These are phyloP conservation scores for Xerus inauris DNA, from an alignment of 2,113 vertebrate species.

Conservation along the genomic window DNA sequence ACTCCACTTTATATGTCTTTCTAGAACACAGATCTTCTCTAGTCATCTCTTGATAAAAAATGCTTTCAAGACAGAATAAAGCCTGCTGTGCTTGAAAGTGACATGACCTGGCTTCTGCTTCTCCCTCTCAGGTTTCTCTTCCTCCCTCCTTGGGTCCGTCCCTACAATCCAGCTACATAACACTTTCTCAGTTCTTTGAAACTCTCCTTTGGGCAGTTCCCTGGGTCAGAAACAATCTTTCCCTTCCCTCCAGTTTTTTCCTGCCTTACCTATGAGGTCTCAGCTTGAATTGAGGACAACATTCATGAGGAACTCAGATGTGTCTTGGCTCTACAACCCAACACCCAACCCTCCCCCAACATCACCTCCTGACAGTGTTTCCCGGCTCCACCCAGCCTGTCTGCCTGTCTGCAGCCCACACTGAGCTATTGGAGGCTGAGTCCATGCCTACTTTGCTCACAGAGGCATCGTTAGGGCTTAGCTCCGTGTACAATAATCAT, in stretches of 20 bases:
- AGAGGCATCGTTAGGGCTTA: neutral
- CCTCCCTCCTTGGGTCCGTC: neutral
- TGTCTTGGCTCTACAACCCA: neutral
- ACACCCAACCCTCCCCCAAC: neutral
- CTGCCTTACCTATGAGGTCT: neutral
- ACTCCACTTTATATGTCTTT: neutral
- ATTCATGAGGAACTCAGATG: neutral
- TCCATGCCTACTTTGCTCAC: neutral
- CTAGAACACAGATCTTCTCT: neutral
- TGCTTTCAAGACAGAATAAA: neutral
- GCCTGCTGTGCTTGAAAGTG: neutral
- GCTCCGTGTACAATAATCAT: neutral
- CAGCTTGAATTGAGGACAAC: neutral
- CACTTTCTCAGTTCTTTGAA: neutral
- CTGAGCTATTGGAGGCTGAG: neutral
- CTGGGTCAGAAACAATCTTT: neutral
- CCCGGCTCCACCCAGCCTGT: neutral
- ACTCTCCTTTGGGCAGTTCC: neutral
- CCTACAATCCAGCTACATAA: neutral
- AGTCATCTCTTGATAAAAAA: conserved; percentile 2
- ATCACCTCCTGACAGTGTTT: neutral
- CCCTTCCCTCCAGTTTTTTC: neutral
- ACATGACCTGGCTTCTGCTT: neutral
- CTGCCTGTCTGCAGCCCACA: neutral
- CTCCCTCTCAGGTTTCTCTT: neutral